Percentiles rank a stretch among this genome's conserved stretches.
These are phyloP conservation scores for Rutilus rutilus DNA, from an alignment of 2,113 vertebrate species.

Conservation along the genomic window DNA sequence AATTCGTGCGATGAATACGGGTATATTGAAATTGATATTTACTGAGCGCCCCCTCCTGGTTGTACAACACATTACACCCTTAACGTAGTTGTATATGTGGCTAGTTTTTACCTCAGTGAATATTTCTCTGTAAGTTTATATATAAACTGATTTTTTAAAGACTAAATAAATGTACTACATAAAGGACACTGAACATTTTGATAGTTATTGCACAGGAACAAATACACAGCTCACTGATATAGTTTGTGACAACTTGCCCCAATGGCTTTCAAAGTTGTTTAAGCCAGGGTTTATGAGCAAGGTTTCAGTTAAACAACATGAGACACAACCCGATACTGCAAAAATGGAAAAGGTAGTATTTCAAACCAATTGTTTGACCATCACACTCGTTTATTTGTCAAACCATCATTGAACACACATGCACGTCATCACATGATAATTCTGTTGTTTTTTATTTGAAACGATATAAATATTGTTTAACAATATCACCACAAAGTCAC, in stretches of 20 bases:
- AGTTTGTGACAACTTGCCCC: neutral
- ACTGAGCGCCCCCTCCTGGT: slow-evolving; percentile 63
- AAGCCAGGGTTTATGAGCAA: neutral
- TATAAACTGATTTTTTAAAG: neutral
- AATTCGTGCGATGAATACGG: neutral
- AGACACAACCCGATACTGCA: too few relatives aligned
- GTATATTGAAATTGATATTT: neutral
- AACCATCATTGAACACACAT: too few relatives aligned
- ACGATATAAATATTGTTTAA: too few relatives aligned
- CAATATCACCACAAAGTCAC: too few relatives aligned
- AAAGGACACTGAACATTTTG: neutral
- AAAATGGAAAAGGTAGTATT: neutral
- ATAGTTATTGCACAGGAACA: neutral
- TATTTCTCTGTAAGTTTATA: neutral
- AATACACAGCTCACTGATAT: neutral
- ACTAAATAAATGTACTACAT: neutral
- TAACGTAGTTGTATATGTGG: too few relatives aligned
- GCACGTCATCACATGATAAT: too few relatives aligned
- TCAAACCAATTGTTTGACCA: neutral
- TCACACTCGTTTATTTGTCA: too few relatives aligned
- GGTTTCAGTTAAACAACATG: neutral
- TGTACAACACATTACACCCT: neutral
- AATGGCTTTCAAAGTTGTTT: neutral
- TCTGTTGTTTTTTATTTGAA: too few relatives aligned
- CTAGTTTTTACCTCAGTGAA: neutral